Percentiles rank a stretch among this genome's conserved stretches.
These are phyloP conservation scores for Morelia viridis DNA, from an alignment of 2,797 vertebrate genomes.

Conservation along the genomic window DNA sequence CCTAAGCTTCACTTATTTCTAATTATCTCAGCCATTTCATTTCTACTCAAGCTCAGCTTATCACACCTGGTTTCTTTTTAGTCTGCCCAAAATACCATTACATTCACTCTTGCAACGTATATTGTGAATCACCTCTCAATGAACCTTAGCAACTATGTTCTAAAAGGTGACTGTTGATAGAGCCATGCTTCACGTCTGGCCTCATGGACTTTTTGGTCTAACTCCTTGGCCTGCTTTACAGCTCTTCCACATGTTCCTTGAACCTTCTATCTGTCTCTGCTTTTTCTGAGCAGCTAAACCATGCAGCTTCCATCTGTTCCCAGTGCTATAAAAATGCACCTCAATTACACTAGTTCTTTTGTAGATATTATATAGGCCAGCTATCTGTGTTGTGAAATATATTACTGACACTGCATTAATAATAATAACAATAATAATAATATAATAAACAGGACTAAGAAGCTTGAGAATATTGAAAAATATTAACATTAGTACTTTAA, in stretches of 20 bases:
- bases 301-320: background rate
- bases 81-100: background rate
- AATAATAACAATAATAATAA: no score
- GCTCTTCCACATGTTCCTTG: background rate
- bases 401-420: background rate
- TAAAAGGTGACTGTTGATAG: background rate
- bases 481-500: background rate
- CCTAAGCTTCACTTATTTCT: background rate
- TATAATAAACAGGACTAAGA: background rate
- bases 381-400: slow-evolving; percentile 7
- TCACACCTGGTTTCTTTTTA: background rate
- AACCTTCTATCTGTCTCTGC: background rate
- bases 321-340: background rate
- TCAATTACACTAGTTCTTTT: background rate
- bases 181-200: background rate
- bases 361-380: background rate
- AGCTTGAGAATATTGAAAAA: background rate
- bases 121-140: background rate
- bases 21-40: background rate
- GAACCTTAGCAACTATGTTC: background rate
- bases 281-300: background rate
- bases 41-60: background rate
- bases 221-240: background rate
- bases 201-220: background rate
- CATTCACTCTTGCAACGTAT: background rate